Percentiles rank a stretch among this genome's conserved stretches.
These are phyloP conservation scores for Cygnus olor DNA, from an alignment of 2,797 vertebrate species.

Conservation along the genomic window DNA sequence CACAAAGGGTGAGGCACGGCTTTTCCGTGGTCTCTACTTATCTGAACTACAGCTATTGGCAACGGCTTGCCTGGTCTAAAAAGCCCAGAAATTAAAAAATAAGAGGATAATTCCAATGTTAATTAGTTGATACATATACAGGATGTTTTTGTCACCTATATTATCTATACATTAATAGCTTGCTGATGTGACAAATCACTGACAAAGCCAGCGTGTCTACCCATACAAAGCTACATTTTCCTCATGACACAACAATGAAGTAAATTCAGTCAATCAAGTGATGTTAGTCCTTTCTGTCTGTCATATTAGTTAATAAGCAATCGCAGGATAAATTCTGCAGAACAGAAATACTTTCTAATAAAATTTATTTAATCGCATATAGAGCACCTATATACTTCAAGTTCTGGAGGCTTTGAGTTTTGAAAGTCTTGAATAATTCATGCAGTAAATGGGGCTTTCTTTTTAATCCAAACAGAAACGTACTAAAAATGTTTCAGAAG, in stretches of 20 bases:
- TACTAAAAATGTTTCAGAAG: not conserved
- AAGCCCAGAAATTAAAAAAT: not conserved
- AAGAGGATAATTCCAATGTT: not conserved
- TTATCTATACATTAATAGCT: not conserved
- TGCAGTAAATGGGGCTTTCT: not conserved
- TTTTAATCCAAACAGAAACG: not conserved
- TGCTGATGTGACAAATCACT: not conserved
- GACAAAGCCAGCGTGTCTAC: not conserved
- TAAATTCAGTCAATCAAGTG: not conserved
- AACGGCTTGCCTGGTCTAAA: not conserved
- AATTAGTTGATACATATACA: not conserved
- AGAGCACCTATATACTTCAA: not conserved
- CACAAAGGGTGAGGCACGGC: not conserved
- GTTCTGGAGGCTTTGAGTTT: not conserved
- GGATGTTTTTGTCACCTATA: not conserved
- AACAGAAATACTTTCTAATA: not conserved
- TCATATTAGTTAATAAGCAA: not conserved
- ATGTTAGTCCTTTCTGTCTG: not conserved
- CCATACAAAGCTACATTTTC: not conserved
- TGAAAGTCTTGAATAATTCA: not conserved
- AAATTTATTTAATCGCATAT: not conserved
- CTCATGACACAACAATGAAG: not conserved
- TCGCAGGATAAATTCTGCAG: not conserved
- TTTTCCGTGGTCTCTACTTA: not conserved
- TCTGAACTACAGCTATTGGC: not conserved